Base-by-base conservation (phyloP, 2,888 invertebrate species). In the Selenia dentaria region DNA sequence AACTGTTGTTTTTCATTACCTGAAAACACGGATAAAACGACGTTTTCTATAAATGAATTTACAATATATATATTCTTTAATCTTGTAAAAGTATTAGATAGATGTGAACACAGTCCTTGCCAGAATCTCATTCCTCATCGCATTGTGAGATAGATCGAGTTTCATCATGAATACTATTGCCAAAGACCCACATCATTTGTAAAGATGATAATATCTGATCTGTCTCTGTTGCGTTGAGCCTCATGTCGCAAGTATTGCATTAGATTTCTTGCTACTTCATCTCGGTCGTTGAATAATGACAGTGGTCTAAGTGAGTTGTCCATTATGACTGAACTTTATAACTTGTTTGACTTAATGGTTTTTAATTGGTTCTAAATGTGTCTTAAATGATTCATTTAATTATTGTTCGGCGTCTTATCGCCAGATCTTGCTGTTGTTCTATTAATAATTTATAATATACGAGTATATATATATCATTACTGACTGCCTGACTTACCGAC, bases 111-210 rank as follows among this genome's bases (percentile, higher is more conserved):
- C 2, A 6, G 28, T 11, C 16, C 3, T 16, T 22, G 22, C 8
- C 13, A 38, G 11, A 22, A 22, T 27, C 44, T 11, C 20, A 33
- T 11, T 14, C 10, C 34, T 29, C 24, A 10, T 26, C 18, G 11
- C 22, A 37, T 24, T 24, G 27, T 33, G 12, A 20, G 32, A 27
- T 24, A 26, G 2, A 25, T 9, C 6, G 6, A 16, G 5, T n/a
- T 26, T 2, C 9, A 29, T 11, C 22, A 33, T 24, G 10, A 34
- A 40, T 40, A n/a, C 35, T 27, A 36, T 47, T 47, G 32, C 40
- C 14, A 27, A 35, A 46, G 8, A 39, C 27, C 32, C 18, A 22
- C 29, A 36, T 11, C 36, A 33, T 37, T 41, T 37, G 47, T 37
- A 37, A 22, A 22, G 26, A 10, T 3, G 41, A 41, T 42, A 37